Evolutionary conservation across 2,888 invertebrate species (phyloP).

Genomic region (Eilema sororculum): DNA sequence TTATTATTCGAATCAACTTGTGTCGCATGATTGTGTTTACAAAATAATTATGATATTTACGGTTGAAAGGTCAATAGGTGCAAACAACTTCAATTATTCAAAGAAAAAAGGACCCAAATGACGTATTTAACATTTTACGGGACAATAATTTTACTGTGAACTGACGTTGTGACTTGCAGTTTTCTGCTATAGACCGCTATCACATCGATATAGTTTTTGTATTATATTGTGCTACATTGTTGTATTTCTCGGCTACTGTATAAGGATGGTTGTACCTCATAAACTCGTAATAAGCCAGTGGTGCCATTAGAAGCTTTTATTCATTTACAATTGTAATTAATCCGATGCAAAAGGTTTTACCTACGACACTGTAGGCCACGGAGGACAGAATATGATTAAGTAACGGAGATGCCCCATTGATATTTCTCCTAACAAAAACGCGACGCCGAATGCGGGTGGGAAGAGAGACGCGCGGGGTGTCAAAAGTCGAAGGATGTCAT

Average conservation of each 20-base stretch:
- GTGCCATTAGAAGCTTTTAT: background rate
- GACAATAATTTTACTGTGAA: background rate
- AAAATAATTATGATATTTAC: background rate
- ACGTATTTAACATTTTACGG: background rate
- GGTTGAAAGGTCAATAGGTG: background rate
- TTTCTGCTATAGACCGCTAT: background rate
- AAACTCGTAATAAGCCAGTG: background rate
- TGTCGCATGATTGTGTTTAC: background rate
- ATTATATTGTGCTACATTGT: background rate
- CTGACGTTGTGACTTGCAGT: background rate
- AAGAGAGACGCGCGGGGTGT: too few relatives aligned
- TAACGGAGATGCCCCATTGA: too few relatives aligned
- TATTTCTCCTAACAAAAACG: too few relatives aligned
- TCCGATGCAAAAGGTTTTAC: background rate
- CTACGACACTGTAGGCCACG: background rate
- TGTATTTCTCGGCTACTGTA: background rate
- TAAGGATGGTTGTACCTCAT: background rate
- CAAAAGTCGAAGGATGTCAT: too few relatives aligned
- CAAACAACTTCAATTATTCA: background rate
- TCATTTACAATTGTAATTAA: background rate
- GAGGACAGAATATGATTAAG: too few relatives aligned
- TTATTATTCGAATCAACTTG: background rate
- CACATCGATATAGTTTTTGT: background rate
- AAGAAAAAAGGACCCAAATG: background rate
- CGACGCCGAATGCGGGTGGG: too few relatives aligned